Evolutionary conservation across 2,797 vertebrate genomes (phyloP).

Genomic region (Acrocephalus scirpaceus): DNA sequence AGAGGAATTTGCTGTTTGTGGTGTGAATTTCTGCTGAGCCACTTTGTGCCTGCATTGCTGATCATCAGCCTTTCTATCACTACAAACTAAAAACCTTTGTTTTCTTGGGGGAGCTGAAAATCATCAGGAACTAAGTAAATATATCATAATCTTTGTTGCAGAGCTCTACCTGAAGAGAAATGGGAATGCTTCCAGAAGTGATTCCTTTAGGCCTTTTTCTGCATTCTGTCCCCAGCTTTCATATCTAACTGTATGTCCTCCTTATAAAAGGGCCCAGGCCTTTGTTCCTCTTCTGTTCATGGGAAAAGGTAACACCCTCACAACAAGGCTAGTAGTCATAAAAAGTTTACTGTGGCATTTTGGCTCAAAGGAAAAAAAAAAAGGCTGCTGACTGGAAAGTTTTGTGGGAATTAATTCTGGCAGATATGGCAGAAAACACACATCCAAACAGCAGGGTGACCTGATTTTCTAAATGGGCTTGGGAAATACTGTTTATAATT

Average conservation of each 20-base stretch:
- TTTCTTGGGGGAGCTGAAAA: not conserved
- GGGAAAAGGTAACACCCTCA: not conserved
- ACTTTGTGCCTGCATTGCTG: not conserved
- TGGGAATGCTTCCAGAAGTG: not conserved
- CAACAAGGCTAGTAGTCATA: not conserved
- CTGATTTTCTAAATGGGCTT: not conserved
- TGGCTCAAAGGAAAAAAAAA: not conserved
- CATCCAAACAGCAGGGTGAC: not conserved
- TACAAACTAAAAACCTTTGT: not conserved
- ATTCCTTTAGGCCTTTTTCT: not conserved
- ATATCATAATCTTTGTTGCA: not conserved
- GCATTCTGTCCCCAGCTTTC: not conserved
- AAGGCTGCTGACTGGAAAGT: not conserved
- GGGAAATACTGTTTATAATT: not conserved
- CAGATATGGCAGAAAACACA: conserved; percentile 11
- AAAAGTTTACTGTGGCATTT: not conserved
- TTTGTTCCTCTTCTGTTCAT: not conserved
- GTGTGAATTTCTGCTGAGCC: not conserved
- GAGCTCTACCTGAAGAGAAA: not conserved
- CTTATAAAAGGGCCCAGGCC: not conserved
- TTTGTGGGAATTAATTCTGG: conserved; percentile 1
- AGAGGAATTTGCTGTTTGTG: not conserved
- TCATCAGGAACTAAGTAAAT: not conserved
- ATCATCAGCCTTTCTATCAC: not conserved
- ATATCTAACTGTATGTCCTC: not conserved